Conservation (phyloP, 2,888 invertebrate genomes). For the Spilarctia lutea region DNA sequence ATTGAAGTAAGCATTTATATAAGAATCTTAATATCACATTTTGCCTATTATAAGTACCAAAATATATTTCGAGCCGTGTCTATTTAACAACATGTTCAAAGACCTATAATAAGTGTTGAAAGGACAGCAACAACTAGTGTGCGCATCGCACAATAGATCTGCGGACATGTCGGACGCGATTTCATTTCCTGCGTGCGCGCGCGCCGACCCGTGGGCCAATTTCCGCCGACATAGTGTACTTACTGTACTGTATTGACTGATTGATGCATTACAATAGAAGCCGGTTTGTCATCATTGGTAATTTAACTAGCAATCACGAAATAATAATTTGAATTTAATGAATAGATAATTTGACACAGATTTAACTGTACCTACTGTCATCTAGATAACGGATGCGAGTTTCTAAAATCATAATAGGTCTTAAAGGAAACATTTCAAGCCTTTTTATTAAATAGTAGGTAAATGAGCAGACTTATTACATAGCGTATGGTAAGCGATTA, state of each 20-base stretch:
- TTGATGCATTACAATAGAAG: constrained; percentile 59
- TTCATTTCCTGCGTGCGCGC: constrained; percentile 81
- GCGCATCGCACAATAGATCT: constrained; percentile 74
- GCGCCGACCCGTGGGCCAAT: constrained; percentile 80
- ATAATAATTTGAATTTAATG: not conserved
- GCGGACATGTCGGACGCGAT: constrained; percentile 80
- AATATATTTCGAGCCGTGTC: not conserved
- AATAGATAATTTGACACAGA: not conserved
- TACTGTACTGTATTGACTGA: constrained; percentile 48
- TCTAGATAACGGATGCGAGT: not conserved
- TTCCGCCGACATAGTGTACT: constrained; percentile 69
- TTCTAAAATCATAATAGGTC: not conserved
- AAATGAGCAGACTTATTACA: too few species aligned
- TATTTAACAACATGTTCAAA: constrained; percentile 1
- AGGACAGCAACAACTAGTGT: constrained; percentile 42
- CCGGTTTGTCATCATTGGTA: constrained; percentile 50
- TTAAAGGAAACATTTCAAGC: not conserved
- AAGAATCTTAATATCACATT: too few species aligned
- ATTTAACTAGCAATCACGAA: constrained; percentile 42
- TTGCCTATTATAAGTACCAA: too few species aligned
- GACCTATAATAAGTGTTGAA: constrained; percentile 37
- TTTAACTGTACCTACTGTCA: not conserved
- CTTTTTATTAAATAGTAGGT: too few species aligned
- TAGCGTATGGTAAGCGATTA: too few species aligned
- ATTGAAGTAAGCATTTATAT: too few species aligned